A percentile compares a stretch with the other conserved stretches of the same genome.
phyloP scores from a whole-genome alignment of 2,888 invertebrate genomes.

The Minunthozetes semirufus region DNA sequence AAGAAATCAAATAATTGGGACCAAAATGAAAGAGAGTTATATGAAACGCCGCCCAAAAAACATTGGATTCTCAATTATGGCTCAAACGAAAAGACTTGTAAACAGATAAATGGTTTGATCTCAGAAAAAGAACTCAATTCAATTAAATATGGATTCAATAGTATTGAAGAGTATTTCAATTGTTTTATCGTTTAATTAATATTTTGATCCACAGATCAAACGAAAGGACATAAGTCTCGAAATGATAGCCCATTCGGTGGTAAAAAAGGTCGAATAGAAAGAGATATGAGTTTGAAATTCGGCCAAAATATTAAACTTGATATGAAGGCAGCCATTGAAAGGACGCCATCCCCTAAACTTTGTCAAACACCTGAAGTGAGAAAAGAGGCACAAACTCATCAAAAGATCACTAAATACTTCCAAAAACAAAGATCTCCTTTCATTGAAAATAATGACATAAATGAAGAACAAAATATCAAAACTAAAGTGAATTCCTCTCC shows the following conservation, averaged over 20 bases:
- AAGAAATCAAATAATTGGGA: neutral
- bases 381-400: neutral
- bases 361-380: neutral
- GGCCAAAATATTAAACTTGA: neutral
- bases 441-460: neutral
- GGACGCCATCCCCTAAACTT: neutral
- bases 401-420: neutral
- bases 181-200: no score
- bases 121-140: no score
- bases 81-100: no score
- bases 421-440: neutral
- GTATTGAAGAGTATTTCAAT: no score
- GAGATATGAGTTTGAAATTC: no score
- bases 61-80: neutral
- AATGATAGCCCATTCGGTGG: no score
- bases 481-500: neutral
- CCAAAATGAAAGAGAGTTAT: neutral
- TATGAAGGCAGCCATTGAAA: neutral
- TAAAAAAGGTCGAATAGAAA: no score
- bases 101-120: no score
- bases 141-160: no score
- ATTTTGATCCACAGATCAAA: no score
- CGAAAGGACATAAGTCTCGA: no score
- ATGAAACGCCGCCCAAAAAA: neutral
- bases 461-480: neutral